These are phyloP conservation scores for Pseudolaguvia tuberculata DNA, from an alignment of 2,113 vertebrate genomes.

Conservation along the genomic window DNA sequence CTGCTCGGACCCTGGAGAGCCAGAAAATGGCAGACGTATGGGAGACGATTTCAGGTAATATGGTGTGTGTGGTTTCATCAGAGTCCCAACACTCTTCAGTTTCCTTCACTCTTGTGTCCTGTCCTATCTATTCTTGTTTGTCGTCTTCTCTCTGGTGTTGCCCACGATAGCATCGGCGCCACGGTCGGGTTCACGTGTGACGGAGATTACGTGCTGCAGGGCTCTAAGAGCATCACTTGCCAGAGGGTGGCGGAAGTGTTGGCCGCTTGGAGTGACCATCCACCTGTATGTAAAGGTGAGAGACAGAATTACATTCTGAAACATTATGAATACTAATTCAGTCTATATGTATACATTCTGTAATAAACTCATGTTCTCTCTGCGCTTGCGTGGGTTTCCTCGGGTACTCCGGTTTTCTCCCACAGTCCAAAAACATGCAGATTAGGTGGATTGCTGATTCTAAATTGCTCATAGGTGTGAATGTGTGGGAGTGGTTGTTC, in stretches of 20 bases:
- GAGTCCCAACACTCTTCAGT: too few species aligned
- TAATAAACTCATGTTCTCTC: background rate
- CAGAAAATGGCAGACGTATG: constrained; percentile 90
- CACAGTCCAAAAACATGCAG: too few species aligned
- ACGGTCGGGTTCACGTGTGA: constrained; percentile 89
- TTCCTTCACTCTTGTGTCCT: too few species aligned
- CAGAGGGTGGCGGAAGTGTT: constrained; percentile 94
- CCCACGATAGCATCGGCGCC: constrained; percentile 76
- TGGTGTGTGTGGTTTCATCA: background rate
- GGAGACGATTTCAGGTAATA: constrained; percentile 94
- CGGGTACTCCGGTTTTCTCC: too few species aligned
- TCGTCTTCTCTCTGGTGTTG: too few species aligned
- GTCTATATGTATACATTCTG: background rate
- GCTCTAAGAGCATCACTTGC: constrained; percentile 93
- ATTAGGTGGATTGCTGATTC: too few species aligned
- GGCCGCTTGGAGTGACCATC: constrained; percentile 95
- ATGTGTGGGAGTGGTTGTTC: too few species aligned
- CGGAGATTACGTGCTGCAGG: constrained; percentile 94
- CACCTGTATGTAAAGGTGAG: constrained; percentile 95
- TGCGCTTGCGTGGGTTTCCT: background rate
- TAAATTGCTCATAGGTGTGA: too few species aligned
- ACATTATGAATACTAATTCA: background rate
- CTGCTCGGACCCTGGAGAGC: constrained; percentile 96
- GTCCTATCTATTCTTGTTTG: too few species aligned
- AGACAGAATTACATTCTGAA: background rate